Evolutionary conservation across 2,888 invertebrate genomes (phyloP), one percentile per base, ranked within the genome.

Genomic region (Acleris literana): DNA sequence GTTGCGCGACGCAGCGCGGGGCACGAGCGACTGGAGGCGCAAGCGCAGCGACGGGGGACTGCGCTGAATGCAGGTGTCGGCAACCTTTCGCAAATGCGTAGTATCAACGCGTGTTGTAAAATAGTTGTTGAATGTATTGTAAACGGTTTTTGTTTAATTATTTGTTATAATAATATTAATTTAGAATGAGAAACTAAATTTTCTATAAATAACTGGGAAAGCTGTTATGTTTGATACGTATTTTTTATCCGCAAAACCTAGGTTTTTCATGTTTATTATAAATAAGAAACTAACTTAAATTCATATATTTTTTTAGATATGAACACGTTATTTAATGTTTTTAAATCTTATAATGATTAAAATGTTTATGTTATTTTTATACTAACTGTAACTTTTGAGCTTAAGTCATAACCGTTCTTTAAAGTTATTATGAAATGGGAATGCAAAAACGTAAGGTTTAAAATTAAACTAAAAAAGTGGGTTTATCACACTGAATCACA

Each of bases 11-110:
- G 73, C 86, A 77, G 87, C 80, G 83, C 77, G 81, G 84, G 80
- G 78, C 88, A 84, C 89, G 87, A 85, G 80, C 83, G 87, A 91
- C 91, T 91, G 90, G 81, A 76, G 79, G 80, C 89, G 87, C 89
- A 82, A 79, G 89, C 91, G 91, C 90, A 87, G 70, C 83, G 80
- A 77, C 81, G 70, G 81, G 78, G 80, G 77, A 80, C 81, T 77
- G 79, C 75, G 80, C 78, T 78, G 74, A 78, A 77, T 69, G 68
- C 82, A 84, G 87, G 76, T 63, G 71, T 71, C 5, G 67, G 1
- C 74, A 90, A 90, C 89, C 75, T 84, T 90, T 84, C 77, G 64
- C 60, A n/a, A 43, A 46, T 63, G 58, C 51, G 46, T 59, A 53
- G 22, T 62, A 18, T 22, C 52, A 22, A 63, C 51, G 25, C 51